Evolutionary conservation across 2,888 invertebrate species (phyloP), one percentile per base, ranked within the genome.

Genomic region (Schrankia costaestrigalis): DNA sequence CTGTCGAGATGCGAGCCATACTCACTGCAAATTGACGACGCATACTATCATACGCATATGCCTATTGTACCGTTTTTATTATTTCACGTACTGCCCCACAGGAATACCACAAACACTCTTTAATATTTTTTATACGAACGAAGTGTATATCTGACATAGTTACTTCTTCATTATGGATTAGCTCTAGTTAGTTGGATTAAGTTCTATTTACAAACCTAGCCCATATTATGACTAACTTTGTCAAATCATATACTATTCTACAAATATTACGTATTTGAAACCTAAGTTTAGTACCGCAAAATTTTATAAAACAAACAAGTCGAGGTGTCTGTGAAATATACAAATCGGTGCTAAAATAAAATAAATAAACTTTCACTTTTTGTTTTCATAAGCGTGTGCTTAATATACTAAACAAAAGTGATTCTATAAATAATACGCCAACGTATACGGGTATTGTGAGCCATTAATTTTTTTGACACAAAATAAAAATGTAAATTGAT

Each of bases 1-100:
- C 81, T 83, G 84, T 70, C 74, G 69, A 80, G 83, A 80, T 78
- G 76, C 64, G 67, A 74, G 71, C 71, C 71, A 73, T 9, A 23
- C 69, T 72, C 21, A 23, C 69, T 72, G 77, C 77, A 76, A 78
- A 80, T 76, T 76, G 59, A 71, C 71, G 61, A 49, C 64, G 62
- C 68, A 68, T 65, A 67, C 58, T 59, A 10, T 23, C 39, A 48
- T 44, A 42, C 38, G 49, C n/a, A n/a, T n/a, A n/a, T 61, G 58
- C 59, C 60, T 68, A 64, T 43, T 68, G 65, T 70, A 69, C 57
- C 62, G 62, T 46, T 45, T 46, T 36, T 51, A 53, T 57, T 56
- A 58, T 52, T n/a, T n/a, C n/a, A n/a, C n/a, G n/a, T n/a, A n/a
- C n/a, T n/a, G n/a, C n/a, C n/a, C n/a, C n/a, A n/a, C n/a, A n/a